Percentiles rank a stretch among this genome's conserved stretches.
Evolutionary conservation across 2,888 invertebrate species (phyloP).

Genomic region (Hirtodrosophila trivittata): DNA sequence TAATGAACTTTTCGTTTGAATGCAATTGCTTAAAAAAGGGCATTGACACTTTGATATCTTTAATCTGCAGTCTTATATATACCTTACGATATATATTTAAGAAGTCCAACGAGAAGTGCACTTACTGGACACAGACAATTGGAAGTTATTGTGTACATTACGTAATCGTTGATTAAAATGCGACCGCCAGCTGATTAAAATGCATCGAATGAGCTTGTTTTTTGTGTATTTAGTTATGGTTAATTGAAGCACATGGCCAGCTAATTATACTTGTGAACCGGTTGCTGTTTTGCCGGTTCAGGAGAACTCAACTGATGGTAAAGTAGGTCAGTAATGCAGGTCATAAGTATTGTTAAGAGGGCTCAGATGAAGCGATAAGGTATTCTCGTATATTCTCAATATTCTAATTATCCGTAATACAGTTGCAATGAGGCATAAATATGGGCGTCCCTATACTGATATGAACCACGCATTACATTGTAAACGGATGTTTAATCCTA

Average conservation of each 20-base stretch:
- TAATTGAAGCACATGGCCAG: slow-evolving; percentile 30
- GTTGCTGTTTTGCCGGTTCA: slow-evolving; percentile 27
- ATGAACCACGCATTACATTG: slow-evolving; percentile 28
- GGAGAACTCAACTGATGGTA: slow-evolving; percentile 33
- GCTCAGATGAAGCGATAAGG: no score
- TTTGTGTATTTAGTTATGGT: slow-evolving; percentile 11
- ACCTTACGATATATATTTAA: background rate
- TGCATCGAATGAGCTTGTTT: slow-evolving; percentile 19
- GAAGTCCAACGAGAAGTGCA: slow-evolving; percentile 1
- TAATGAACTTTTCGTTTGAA: no score
- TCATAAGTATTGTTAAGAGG: slow-evolving; percentile 4
- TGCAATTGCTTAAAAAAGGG: slow-evolving; percentile 5
- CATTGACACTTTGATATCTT: slow-evolving; percentile 44
- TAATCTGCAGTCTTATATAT: slow-evolving; percentile 4
- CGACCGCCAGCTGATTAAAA: slow-evolving; percentile 19
- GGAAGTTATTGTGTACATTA: slow-evolving; percentile 11
- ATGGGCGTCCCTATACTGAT: slow-evolving; percentile 4
- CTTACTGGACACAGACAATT: background rate
- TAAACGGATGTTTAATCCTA: slow-evolving; percentile 43
- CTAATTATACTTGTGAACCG: slow-evolving; percentile 62
- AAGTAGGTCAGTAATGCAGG: slow-evolving; percentile 67
- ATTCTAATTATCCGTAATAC: no score
- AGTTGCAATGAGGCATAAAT: no score
- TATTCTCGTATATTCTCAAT: no score
- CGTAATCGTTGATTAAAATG: slow-evolving; percentile 26